Evolutionary conservation across 2,113 vertebrate genomes (phyloP).

Genomic region (Willisornis vidua): DNA sequence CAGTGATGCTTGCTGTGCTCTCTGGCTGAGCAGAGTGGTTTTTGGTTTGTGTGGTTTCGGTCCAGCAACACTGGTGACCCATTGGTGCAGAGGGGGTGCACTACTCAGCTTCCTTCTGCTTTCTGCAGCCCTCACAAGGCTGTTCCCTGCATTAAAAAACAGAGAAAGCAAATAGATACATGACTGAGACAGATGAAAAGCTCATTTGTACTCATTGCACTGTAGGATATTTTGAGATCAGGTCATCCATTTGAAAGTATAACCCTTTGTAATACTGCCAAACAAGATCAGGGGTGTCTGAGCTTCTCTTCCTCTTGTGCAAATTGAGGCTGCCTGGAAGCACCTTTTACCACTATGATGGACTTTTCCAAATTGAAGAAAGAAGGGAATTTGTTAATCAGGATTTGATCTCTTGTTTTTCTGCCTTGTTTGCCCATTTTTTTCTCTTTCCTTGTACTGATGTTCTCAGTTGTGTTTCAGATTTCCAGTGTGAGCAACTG

Average conservation of each 20-base stretch:
- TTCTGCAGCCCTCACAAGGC: background rate
- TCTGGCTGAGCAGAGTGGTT: background rate
- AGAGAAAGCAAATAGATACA: background rate
- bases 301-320: background rate
- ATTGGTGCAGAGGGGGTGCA: background rate
- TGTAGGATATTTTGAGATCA: slow-evolving; percentile 37
- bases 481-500: background rate
- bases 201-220: slow-evolving; percentile 12
- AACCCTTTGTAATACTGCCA: slow-evolving; percentile 4
- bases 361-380: background rate
- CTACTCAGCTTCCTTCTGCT: background rate
- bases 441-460: background rate
- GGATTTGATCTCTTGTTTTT: background rate
- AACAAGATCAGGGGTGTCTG: slow-evolving; percentile 18
- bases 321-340: background rate
- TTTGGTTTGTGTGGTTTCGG: background rate
- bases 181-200: background rate
- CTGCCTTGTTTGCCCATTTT: background rate
- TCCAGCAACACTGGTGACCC: background rate
- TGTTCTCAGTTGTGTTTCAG: background rate
- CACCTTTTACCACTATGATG: fast-evolving
- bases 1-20: background rate
- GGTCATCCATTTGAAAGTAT: slow-evolving; percentile 32
- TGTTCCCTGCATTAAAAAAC: background rate
- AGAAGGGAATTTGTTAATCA: background rate